Conservation (phyloP, 2,797 vertebrate species). For the Cossypha niveicapilla region DNA sequence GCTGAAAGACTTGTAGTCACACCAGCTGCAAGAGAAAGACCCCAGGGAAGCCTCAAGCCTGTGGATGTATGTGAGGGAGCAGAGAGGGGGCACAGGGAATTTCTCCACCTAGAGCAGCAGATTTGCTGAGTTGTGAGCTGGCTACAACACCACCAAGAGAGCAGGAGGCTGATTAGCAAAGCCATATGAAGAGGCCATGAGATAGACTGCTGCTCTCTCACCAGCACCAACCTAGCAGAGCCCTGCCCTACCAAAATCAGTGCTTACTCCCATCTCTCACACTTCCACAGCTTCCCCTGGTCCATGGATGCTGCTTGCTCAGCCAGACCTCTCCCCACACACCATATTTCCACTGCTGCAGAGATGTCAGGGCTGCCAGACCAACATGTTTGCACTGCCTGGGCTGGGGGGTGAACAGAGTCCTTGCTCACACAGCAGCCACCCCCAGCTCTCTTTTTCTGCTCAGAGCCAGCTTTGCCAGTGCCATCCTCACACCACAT, state of each 20-base stretch:
- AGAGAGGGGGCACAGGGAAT: background rate
- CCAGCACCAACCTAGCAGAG: background rate
- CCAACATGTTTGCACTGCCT: fast-evolving
- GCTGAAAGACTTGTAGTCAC: background rate
- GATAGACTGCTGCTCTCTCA: background rate
- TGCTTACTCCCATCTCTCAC: fast-evolving
- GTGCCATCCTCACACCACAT: fast-evolving
- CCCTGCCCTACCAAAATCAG: background rate
- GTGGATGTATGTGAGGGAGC: fast-evolving
- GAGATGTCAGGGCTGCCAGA: background rate
- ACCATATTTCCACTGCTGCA: fast-evolving
- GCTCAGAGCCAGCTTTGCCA: background rate
- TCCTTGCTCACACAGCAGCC: fast-evolving
- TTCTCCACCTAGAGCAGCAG: background rate
- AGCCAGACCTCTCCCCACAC: background rate
- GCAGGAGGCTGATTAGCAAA: background rate
- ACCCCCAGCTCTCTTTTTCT: fast-evolving
- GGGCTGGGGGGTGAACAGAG: fast-evolving
- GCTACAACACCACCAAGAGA: background rate
- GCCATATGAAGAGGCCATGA: fast-evolving
- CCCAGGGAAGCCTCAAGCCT: fast-evolving
- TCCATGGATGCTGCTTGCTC: fast-evolving
- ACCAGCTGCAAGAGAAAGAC: background rate
- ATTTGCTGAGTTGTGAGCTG: background rate
- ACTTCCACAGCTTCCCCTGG: background rate